Base-by-base conservation (phyloP, 2,888 invertebrate genomes). In the Thumatha senex region DNA sequence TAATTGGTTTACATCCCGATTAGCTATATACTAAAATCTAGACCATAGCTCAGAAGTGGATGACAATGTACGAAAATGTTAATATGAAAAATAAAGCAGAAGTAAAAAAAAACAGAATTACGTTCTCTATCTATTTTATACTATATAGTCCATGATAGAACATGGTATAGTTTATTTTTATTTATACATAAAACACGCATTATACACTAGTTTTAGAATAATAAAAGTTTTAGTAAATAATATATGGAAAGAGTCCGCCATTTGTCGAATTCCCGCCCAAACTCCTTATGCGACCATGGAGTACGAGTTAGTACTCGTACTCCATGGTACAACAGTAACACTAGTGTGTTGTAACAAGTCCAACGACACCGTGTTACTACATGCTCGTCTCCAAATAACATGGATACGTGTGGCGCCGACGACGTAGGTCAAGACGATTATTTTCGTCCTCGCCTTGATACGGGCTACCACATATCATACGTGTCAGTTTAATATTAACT, bases 391-490 rank as follows among this genome's bases (percentile, higher is more conserved):
- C 78, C 72, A 60, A 84, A 85, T 84, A 85, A 80, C 80, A 69
- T 70, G 74, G 67, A 70, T 72, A 70, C 70, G 61, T 61, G 72
- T 72, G 76, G 76, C 78, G 78, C 75, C 79, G 72, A 60, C 80
- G 72, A 67, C 87, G 88, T 88, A 88, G 89, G 89, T 90, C 89
- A 89, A 82, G 83, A 79, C 74, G 86, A 71, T 75, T 90, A 89
- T 91, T 90, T 91, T 81, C 69, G 82, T 84, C 75, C 76, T 90
- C 88, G 84, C 90, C 89, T 90, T 90, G 88, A 84, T 87, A 86
- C 87, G 88, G 89, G 87, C 89, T 87, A 82, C 81, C 82, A 81
- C 84, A 85, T 83, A 84, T 86, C 81, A 86, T 80, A 82, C 76
- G 76, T 67, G 73, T 70, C 74, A 74, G 82, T 79, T 81, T 88